Evolutionary conservation across 2,888 invertebrate species (phyloP).

Genomic region (Girardia tigrina): DNA sequence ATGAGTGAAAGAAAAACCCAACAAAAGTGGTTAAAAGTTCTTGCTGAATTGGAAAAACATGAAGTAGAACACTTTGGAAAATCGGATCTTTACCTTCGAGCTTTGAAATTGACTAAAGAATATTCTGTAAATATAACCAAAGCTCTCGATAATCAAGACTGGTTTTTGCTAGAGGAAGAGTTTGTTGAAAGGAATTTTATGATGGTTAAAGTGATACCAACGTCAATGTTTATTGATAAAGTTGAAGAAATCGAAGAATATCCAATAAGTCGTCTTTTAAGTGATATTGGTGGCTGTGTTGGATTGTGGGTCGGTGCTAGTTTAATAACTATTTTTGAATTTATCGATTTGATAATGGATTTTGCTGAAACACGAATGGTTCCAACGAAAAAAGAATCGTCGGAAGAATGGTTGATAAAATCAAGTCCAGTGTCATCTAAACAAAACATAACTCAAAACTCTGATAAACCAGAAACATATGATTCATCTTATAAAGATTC

Average conservation of each 20-base stretch:
- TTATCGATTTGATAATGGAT: constrained; percentile 33
- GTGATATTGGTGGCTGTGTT: constrained; percentile 37
- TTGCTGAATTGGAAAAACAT: not conserved
- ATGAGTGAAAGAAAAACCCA: constrained; percentile 9
- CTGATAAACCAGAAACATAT: not conserved
- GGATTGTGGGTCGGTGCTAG: constrained; percentile 36
- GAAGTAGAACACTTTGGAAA: constrained; percentile 1
- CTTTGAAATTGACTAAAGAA: not conserved
- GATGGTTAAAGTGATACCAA: constrained; percentile 29
- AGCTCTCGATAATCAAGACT: not conserved
- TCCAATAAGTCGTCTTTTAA: constrained; percentile 34
- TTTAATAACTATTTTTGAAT: constrained; percentile 35
- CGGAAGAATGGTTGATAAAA: not conserved
- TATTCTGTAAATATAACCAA: not conserved
- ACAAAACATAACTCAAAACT: not conserved
- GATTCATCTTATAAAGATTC: not conserved
- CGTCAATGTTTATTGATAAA: constrained; percentile 35
- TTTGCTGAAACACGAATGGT: constrained; percentile 25
- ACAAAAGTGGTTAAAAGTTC: constrained; percentile 1
- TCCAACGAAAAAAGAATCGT: not conserved
- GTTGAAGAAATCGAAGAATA: constrained; percentile 35
- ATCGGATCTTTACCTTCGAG: not conserved
- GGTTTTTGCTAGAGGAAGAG: constrained; percentile 17
- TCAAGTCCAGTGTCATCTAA: not conserved
- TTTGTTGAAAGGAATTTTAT: constrained; percentile 36